Evolutionary conservation across 2,888 invertebrate genomes (phyloP).

Genomic region (Darwinula stevensoni): DNA sequence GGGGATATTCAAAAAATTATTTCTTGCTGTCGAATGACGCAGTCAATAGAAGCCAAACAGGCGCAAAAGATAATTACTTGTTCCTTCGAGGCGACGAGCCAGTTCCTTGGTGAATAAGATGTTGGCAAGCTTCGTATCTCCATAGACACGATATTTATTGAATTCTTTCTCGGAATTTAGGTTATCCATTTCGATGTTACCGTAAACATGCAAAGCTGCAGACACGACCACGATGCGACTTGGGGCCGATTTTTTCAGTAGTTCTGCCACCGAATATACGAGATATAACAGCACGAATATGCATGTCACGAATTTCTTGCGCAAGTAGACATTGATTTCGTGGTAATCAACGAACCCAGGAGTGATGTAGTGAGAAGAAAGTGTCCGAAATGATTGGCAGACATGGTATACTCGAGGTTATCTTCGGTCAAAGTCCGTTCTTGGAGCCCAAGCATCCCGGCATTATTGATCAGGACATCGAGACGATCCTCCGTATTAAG

Average conservation of each 20-base stretch:
- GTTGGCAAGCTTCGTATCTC: slow-evolving; percentile 46
- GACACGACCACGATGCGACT: slow-evolving; percentile 12
- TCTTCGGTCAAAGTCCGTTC: slow-evolving; percentile 31
- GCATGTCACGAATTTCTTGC: too few relatives aligned
- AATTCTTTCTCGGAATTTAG: slow-evolving; percentile 11
- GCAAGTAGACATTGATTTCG: too few relatives aligned
- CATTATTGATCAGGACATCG: slow-evolving; percentile 64
- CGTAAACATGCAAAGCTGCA: slow-evolving; percentile 11
- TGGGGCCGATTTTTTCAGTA: slow-evolving; percentile 8
- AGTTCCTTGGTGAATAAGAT: slow-evolving; percentile 35
- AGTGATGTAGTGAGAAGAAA: slow-evolving; percentile 72
- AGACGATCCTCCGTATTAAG: slow-evolving; percentile 35
- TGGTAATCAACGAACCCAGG: too few relatives aligned
- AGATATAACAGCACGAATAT: too few relatives aligned
- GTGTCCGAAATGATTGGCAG: slow-evolving; percentile 75
- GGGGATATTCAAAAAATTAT: too few relatives aligned
- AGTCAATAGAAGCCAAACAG: too few relatives aligned
- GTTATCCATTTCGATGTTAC: slow-evolving; percentile 11
- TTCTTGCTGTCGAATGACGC: too few relatives aligned
- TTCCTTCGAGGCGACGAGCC: too few relatives aligned
- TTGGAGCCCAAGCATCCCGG: slow-evolving; percentile 39
- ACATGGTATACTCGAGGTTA: slow-evolving; percentile 63
- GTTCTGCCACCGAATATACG: too few relatives aligned
- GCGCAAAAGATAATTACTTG: too few relatives aligned
- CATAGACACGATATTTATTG: slow-evolving; percentile 19